Evolutionary conservation across 2,888 invertebrate species (phyloP).

Genomic region (Cyclophora albipunctata): DNA sequence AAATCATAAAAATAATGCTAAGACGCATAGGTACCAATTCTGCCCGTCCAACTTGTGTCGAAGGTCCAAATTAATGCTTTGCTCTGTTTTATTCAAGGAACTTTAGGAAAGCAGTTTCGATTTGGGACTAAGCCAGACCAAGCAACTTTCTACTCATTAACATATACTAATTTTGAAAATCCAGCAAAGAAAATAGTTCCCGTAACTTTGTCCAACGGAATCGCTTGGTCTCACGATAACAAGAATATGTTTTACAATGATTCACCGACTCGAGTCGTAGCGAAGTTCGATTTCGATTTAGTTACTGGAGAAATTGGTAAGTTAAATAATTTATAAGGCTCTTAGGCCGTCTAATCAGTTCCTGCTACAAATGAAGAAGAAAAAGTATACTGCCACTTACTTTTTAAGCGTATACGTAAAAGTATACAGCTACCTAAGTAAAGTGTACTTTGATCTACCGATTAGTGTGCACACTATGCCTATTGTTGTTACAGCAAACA

Average conservation of each 20-base stretch:
- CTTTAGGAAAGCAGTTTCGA: too few species aligned
- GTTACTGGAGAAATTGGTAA: conserved; percentile 6
- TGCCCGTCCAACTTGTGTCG: too few species aligned
- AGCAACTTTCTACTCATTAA: neutral
- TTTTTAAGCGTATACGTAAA: too few species aligned
- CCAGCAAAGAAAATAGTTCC: neutral
- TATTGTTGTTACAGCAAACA: conserved; percentile 4
- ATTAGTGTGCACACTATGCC: too few species aligned
- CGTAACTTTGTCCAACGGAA: neutral
- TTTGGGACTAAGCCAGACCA: neutral
- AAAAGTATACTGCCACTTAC: too few species aligned
- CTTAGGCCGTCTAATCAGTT: neutral
- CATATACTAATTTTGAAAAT: neutral
- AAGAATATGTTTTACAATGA: conserved; percentile 25
- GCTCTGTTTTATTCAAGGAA: too few species aligned
- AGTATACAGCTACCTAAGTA: too few species aligned
- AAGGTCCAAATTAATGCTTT: too few species aligned
- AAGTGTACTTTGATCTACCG: too few species aligned
- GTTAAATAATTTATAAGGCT: neutral
- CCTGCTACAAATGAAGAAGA: too few species aligned
- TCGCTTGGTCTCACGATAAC: conserved; percentile 55
- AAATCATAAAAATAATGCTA: too few species aligned
- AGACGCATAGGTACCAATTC: too few species aligned
- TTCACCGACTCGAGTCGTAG: neutral
- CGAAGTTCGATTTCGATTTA: neutral